Percentiles rank a stretch among this genome's conserved stretches.
These are phyloP conservation scores for Caenorhabditis zanzibari DNA, from an alignment of 2,888 invertebrate species.

Conservation along the genomic window DNA sequence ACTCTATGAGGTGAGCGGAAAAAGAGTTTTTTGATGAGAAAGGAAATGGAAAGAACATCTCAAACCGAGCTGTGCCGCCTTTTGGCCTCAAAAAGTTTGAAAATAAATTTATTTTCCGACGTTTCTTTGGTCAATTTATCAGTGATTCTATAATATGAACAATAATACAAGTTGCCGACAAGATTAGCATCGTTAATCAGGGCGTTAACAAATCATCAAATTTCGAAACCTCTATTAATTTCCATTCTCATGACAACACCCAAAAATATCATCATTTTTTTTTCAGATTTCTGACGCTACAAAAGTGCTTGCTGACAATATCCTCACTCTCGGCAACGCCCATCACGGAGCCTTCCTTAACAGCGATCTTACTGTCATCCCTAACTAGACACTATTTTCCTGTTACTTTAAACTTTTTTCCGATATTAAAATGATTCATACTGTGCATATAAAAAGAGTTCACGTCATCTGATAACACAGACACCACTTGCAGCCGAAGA, in stretches of 20 bases:
- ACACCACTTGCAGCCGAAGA: not conserved
- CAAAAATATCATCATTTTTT: constrained; percentile 5
- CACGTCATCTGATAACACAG: constrained; percentile 33
- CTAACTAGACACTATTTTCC: constrained; percentile 39
- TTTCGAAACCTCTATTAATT: not conserved
- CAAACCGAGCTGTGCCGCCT: too few species aligned
- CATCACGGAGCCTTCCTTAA: constrained; percentile 59
- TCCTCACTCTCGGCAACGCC: constrained; percentile 42
- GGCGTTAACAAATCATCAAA: not conserved
- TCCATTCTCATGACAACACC: too few species aligned
- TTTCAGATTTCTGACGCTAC: constrained; percentile 59
- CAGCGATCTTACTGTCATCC: constrained; percentile 43
- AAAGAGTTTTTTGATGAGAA: too few species aligned
- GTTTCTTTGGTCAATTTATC: too few species aligned
- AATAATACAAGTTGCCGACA: too few species aligned
- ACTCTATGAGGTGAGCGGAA: constrained; percentile 52
- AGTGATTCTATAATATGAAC: too few species aligned
- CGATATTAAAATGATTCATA: constrained; percentile 10
- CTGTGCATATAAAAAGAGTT: not conserved
- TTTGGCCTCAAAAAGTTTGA: not conserved
- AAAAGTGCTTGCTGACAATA: constrained; percentile 35
- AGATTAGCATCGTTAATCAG: too few species aligned
- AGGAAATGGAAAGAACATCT: too few species aligned
- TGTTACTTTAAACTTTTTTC: not conserved
- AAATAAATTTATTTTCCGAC: too few species aligned